Evolutionary conservation across 1,140 invertebrate genomes (phyloP), one percentile per base, ranked within the genome.

Genomic region (Oscheius sp.): DNA sequence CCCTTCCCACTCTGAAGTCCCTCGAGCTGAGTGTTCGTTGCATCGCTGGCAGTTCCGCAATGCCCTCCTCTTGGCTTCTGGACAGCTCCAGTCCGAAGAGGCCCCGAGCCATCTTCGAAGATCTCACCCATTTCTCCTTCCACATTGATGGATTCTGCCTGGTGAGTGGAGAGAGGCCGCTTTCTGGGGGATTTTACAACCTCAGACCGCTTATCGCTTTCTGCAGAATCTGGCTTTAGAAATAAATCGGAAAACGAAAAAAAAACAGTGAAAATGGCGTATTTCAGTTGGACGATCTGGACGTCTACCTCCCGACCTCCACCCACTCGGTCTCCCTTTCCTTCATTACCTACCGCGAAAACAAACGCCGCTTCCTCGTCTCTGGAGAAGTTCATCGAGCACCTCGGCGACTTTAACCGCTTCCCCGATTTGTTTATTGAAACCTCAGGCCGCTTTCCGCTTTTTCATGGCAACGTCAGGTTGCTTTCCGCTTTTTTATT

Each of bases 341-440:
- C 32, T 26, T 68, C n/a, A 68, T 58, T 42, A 23, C 36, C 1
- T 55, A 49, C 3, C 35, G 34, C 31, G 67, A 59, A 38, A 18
- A 0, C 36, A 32, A 38, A 0, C 1, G 15, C 4, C 58, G 45
- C 38, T 49, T 68, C n/a, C 26, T 68, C 2, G 7, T 68, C 67
- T 0, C 20, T 68, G 10, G 1, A 59, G 10, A 23, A 59, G 15
- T 68, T 68, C 23, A 68, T 68, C 23, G 23, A 34, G n/a, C 52
- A 59, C 18, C 18, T 68, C 7, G 67, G 52, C 1, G 35, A 49
- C 1, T n/a, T 61, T 10, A 68, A 68, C 28, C 49, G 55, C 38
- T 68, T 68, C 23, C 67, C 67, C 0, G 67, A 68, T 13, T 36
- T 68, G n/a, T n/a, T n/a, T n/a, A n/a, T n/a, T n/a, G n/a, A n/a